A percentile compares a stretch with the other conserved stretches of the same genome.
Evolutionary conservation across 2,797 vertebrate species (phyloP).

Genomic region (Enteromius unitaeniatus): DNA sequence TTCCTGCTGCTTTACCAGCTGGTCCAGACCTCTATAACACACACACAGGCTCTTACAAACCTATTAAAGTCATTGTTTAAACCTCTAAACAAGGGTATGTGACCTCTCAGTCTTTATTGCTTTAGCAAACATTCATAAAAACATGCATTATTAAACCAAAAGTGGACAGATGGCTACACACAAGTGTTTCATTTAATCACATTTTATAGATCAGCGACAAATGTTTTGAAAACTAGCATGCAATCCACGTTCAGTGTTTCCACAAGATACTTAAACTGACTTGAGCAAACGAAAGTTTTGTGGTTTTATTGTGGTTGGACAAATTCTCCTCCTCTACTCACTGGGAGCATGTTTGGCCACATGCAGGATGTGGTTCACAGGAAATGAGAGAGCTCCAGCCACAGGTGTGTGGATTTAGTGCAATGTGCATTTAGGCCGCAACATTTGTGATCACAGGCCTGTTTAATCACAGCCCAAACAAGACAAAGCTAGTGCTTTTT

Average conservation of each 20-base stretch:
- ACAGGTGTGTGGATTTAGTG: neutral
- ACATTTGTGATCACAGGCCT: too few relatives aligned
- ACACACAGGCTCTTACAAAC: neutral
- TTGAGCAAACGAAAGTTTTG: neutral
- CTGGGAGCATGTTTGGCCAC: neutral
- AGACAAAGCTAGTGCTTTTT: neutral
- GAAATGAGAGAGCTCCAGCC: slow-evolving; percentile 3
- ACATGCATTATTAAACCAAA: neutral
- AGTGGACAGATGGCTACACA: neutral
- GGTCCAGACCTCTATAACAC: neutral
- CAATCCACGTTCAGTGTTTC: neutral
- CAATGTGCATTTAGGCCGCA: neutral
- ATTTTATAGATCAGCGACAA: neutral
- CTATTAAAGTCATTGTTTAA: neutral
- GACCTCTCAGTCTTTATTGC: neutral
- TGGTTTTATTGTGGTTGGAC: neutral
- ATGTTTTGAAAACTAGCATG: neutral
- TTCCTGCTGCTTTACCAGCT: neutral
- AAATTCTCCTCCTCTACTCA: neutral
- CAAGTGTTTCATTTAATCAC: neutral
- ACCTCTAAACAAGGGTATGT: neutral
- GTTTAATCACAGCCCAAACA: neutral
- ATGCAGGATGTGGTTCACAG: neutral
- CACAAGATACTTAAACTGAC: neutral
- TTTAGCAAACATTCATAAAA: neutral